A percentile compares a stretch with the other conserved stretches of the same genome.
phyloP scores from a whole-genome alignment of 1,140 invertebrate species.

The Drosophila equinoxialis region DNA sequence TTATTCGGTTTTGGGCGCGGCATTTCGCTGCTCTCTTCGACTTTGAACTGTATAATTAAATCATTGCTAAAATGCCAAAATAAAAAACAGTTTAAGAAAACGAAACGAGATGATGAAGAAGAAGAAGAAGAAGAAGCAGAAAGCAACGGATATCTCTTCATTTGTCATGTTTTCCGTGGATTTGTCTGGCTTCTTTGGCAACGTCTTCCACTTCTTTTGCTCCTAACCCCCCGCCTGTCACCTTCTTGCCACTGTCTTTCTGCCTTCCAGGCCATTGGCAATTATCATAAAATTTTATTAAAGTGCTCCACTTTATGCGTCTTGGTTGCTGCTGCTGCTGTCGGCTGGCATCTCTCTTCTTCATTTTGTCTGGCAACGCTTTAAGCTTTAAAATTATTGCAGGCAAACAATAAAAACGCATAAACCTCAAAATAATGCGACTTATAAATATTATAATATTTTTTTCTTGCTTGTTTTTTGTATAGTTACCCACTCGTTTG shows the following conservation, averaged over 20 bases:
- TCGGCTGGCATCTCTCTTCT: conserved; percentile 31
- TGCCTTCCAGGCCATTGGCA: conserved; percentile 45
- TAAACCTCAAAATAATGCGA: conserved; percentile 73
- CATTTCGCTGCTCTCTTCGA: neutral
- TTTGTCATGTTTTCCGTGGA: conserved; percentile 46
- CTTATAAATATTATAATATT: conserved; percentile 47
- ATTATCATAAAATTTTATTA: conserved; percentile 79
- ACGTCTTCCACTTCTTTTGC: neutral
- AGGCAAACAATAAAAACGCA: conserved; percentile 74
- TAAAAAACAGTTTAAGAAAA: conserved; percentile 11
- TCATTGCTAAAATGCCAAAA: conserved; percentile 42
- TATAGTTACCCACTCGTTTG: conserved; percentile 9
- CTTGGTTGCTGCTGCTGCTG: conserved; percentile 15
- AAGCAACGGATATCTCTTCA: conserved; percentile 64
- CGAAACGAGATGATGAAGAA: no score
- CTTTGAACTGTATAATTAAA: conserved; percentile 57
- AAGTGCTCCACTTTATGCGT: conserved; percentile 77
- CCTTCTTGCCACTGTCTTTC: neutral
- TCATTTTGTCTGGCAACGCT: conserved; percentile 51
- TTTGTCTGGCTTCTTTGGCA: neutral
- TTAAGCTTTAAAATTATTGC: conserved; percentile 75
- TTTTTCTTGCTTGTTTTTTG: neutral
- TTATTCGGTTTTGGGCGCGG: conserved; percentile 20
- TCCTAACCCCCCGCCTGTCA: neutral
- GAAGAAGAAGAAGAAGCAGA: conserved; percentile 10